phyloP scores from a whole-genome alignment of 2,113 vertebrate genomes.

The Cheirogaleus medius region DNA sequence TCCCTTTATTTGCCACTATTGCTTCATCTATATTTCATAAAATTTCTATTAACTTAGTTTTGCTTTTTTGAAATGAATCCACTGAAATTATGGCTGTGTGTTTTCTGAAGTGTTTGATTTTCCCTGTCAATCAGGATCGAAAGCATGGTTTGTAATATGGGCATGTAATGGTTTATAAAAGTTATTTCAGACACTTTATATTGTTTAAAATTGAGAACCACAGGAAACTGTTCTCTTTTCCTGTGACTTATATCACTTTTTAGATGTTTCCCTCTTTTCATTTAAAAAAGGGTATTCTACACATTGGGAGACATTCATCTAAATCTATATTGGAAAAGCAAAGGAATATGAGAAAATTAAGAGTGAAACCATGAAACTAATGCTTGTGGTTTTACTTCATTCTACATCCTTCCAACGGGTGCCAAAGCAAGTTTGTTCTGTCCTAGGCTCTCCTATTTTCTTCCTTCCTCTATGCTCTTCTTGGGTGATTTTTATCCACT shows the following conservation, averaged over 20 bases:
- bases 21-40: slow-evolving; percentile 50
- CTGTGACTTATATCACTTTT: slow-evolving; percentile 33
- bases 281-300: slow-evolving; percentile 7
- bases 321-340: slow-evolving; percentile 36
- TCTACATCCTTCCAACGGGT: background rate
- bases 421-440: background rate
- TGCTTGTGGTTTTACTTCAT: background rate
- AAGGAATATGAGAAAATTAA: slow-evolving; percentile 53
- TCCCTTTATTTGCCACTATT: slow-evolving; percentile 6
- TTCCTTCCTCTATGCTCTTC: background rate
- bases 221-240: slow-evolving; percentile 15
- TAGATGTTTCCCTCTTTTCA: background rate
- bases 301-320: background rate
- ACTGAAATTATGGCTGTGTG: slow-evolving; percentile 45
- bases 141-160: slow-evolving; percentile 46
- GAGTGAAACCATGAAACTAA: slow-evolving; percentile 28
- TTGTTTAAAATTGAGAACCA: slow-evolving; percentile 67
- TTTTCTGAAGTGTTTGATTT: slow-evolving; percentile 58
- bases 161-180: slow-evolving; percentile 41
- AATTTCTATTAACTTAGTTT: slow-evolving; percentile 58
- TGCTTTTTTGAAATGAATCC: slow-evolving; percentile 42
- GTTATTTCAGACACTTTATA: slow-evolving; percentile 54
- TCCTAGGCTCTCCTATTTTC: background rate
- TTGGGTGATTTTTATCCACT: slow-evolving; percentile 20
- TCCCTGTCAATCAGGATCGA: slow-evolving; percentile 47